Conservation (phyloP, 1,140 invertebrate genomes). For the Probaryconus sp. region DNA sequence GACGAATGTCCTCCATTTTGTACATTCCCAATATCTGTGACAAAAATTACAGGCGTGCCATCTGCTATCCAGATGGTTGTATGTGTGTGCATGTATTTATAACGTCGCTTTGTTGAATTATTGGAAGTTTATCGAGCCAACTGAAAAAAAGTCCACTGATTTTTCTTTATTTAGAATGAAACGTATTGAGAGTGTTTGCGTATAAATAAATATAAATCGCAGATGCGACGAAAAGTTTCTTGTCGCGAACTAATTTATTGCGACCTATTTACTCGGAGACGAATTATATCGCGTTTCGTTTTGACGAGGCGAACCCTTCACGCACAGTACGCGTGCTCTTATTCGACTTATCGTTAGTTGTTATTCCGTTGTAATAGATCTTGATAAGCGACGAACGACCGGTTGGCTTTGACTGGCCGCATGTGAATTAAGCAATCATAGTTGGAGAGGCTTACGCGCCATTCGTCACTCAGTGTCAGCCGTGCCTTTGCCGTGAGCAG, state of each 20-base stretch:
- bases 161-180: constrained; percentile 53
- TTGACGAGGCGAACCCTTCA: constrained; percentile 49
- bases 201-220: constrained; percentile 32
- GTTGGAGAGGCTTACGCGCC: constrained; percentile 64
- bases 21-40: constrained; percentile 27
- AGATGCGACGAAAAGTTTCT: constrained; percentile 51
- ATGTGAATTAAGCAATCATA: constrained; percentile 76
- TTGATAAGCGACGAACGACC: constrained; percentile 69
- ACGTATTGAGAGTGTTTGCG: constrained; percentile 13
- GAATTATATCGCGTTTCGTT: constrained; percentile 53
- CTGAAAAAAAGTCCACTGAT: constrained; percentile 51
- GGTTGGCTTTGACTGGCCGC: constrained; percentile 68
- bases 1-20: constrained; percentile 22
- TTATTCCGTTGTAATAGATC: constrained; percentile 73
- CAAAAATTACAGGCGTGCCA: constrained; percentile 40
- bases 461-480: constrained; percentile 73
- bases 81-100: constrained; percentile 19
- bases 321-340: constrained; percentile 52
- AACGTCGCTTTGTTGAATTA: constrained; percentile 45
- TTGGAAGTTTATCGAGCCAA: constrained; percentile 45
- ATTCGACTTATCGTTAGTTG: constrained; percentile 69
- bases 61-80: constrained; percentile 45
- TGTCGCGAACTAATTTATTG: constrained; percentile 50
- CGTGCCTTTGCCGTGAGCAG: constrained; percentile 68
- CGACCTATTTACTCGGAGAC: constrained; percentile 54